Conservation (phyloP, 2,888 invertebrate genomes). For the Chaetogeoica ovagalla region DNA sequence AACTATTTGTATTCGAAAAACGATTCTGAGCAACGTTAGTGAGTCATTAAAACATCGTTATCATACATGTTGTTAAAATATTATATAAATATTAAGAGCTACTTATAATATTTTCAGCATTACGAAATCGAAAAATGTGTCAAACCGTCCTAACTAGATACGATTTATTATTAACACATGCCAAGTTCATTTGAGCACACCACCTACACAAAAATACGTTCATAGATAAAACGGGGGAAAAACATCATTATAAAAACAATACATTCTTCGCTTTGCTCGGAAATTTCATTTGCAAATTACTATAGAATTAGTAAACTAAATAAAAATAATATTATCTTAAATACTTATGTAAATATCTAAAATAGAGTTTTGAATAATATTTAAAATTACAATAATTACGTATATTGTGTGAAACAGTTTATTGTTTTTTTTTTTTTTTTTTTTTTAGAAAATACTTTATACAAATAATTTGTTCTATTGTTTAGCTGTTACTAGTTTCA, state of each 20-base stretch:
- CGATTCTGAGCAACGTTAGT: too few relatives aligned
- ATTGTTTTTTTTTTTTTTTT: too few relatives aligned
- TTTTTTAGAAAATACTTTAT: background rate
- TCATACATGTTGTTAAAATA: too few relatives aligned
- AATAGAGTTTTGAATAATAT: background rate
- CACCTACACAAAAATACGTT: background rate
- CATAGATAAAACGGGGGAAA: background rate
- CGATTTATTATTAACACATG: too few relatives aligned
- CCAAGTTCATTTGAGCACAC: too few relatives aligned
- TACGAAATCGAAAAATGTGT: too few relatives aligned
- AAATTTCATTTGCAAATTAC: constrained; percentile 8
- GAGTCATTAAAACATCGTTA: too few relatives aligned
- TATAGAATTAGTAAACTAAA: background rate
- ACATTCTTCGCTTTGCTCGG: background rate
- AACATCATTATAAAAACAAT: background rate
- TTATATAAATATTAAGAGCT: too few relatives aligned
- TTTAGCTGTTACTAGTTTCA: background rate
- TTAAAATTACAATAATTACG: background rate
- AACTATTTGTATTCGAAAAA: too few relatives aligned
- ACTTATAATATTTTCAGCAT: too few relatives aligned
- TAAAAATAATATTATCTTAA: background rate
- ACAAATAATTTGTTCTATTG: background rate
- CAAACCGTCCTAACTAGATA: too few relatives aligned
- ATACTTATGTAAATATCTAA: background rate
- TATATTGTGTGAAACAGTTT: background rate